phyloP scores from a whole-genome alignment of 2,797 vertebrate species.

The Cossypha heuglini region DNA sequence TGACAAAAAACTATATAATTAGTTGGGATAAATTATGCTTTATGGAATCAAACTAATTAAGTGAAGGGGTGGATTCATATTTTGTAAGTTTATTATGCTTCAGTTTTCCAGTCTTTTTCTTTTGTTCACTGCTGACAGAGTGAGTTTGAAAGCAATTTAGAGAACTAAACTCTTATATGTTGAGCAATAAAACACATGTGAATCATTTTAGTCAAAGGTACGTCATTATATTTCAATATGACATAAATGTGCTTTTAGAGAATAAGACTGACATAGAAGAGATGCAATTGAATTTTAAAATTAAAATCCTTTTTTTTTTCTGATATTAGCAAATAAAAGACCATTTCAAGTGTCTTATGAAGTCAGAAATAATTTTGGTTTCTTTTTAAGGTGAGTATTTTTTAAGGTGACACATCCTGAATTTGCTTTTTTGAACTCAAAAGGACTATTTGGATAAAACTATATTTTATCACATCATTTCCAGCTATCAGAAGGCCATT shows the following conservation, averaged over 20 bases:
- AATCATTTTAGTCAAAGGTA: background rate
- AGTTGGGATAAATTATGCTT: constrained; percentile 39
- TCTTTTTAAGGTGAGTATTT: background rate
- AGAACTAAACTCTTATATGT: background rate
- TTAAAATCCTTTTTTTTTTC: background rate
- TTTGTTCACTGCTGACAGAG: background rate
- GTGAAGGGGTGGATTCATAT: constrained; percentile 29
- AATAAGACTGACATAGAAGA: background rate
- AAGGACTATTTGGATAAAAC: background rate
- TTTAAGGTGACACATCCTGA: background rate
- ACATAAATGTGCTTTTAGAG: background rate
- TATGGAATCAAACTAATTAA: constrained; percentile 60
- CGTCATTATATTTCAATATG: background rate
- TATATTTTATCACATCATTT: background rate
- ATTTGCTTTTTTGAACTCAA: background rate
- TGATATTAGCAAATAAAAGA: background rate
- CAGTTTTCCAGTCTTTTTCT: background rate
- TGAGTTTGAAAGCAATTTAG: constrained; percentile 8
- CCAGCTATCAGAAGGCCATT: background rate
- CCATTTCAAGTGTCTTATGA: background rate
- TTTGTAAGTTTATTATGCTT: background rate
- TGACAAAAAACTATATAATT: constrained; percentile 19
- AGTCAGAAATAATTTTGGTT: background rate
- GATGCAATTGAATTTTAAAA: background rate
- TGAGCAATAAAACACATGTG: background rate